Conservation (phyloP, 1,140 invertebrate genomes). For the Bombus ignitus region DNA sequence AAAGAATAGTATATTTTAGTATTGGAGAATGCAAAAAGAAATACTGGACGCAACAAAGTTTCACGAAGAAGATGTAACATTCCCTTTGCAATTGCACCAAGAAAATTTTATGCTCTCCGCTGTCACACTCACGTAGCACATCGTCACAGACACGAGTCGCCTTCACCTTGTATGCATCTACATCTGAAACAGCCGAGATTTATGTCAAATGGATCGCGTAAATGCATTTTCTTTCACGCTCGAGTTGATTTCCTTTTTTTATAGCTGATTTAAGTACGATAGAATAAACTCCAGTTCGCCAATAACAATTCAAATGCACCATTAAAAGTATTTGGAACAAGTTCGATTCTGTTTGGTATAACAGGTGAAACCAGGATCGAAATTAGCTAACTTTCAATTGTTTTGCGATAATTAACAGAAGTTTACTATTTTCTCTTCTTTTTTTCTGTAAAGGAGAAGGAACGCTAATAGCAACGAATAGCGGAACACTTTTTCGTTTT, state of each 20-base stretch:
- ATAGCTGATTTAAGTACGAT: neutral
- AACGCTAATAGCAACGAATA: neutral
- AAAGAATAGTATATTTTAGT: neutral
- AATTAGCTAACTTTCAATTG: neutral
- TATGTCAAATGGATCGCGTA: neutral
- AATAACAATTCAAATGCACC: too few relatives aligned
- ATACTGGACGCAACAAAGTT: neutral
- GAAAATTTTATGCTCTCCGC: slow-evolving; percentile 8
- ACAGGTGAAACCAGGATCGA: neutral
- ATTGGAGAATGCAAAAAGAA: neutral
- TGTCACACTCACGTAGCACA: neutral
- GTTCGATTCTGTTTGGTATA: neutral
- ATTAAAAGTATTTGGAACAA: too few relatives aligned
- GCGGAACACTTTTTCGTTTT: neutral
- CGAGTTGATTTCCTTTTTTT: neutral
- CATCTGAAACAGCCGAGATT: neutral
- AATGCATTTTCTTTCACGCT: neutral
- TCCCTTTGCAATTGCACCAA: neutral
- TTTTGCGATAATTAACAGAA: neutral
- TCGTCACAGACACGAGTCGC: neutral
- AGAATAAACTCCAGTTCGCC: neutral
- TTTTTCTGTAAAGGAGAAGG: neutral
- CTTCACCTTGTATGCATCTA: neutral
- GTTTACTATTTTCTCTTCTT: neutral
- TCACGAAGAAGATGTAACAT: too few relatives aligned